A percentile compares a stretch with the other conserved stretches of the same genome.
phyloP scores from a whole-genome alignment of 2,888 invertebrate genomes.

The Clistopyga incitator region DNA sequence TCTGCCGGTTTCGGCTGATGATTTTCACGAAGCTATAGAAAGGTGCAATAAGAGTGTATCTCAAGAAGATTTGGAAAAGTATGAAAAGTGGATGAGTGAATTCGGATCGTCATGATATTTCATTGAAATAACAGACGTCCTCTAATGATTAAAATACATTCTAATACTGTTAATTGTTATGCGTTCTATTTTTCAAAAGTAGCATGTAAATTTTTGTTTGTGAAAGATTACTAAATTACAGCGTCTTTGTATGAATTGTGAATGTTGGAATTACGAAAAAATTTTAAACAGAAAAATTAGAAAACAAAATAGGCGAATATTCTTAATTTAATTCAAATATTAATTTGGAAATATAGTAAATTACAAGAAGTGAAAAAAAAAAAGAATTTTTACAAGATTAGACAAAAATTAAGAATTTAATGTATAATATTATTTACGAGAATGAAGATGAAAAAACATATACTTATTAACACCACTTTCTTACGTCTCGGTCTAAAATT shows the following conservation, averaged over 20 bases:
- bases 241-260: too few species aligned
- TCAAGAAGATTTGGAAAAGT: conserved; percentile 96
- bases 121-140: conserved; percentile 38
- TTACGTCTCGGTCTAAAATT: background rate
- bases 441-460: background rate
- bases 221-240: background rate
- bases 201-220: background rate
- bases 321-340: background rate
- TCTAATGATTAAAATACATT: background rate
- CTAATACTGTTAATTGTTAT: conserved; percentile 3
- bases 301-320: background rate
- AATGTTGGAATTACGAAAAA: too few species aligned
- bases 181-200: conserved; percentile 7
- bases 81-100: conserved; percentile 98
- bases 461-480: conserved; percentile 3
- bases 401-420: background rate
- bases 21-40: conserved; percentile 96
- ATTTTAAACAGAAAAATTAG: background rate
- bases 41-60: conserved; percentile 99
- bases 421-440: conserved; percentile 1
- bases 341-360: background rate
- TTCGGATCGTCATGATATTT: conserved; percentile 95
- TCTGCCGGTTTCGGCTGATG: conserved; percentile 95
- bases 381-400: background rate
- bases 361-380: background rate